These are phyloP conservation scores for Folsomia manolachei DNA, from an alignment of 2,888 invertebrate genomes.

Conservation along the genomic window DNA sequence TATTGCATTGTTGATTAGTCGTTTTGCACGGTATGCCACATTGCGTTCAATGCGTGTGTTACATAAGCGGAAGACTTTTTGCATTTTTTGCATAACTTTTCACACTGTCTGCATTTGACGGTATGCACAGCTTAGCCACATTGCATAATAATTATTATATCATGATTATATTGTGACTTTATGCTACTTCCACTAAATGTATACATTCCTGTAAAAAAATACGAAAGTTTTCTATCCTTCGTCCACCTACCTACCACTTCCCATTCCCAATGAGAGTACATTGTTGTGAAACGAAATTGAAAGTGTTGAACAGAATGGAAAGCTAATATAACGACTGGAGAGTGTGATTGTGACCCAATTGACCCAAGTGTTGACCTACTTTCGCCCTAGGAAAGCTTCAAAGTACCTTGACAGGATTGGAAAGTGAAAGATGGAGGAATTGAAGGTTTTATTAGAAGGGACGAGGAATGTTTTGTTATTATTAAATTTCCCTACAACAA, in stretches of 20 bases:
- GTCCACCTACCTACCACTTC: no score
- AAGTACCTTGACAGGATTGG: background rate
- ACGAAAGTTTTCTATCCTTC: background rate
- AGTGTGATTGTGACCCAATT: background rate
- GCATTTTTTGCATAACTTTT: background rate
- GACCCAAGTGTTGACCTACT: slow-evolving; percentile 8
- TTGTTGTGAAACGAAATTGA: slow-evolving; percentile 5
- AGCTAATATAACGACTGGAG: background rate
- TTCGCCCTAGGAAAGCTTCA: background rate
- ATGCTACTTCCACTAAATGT: no score
- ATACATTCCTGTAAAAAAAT: background rate
- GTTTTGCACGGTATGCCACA: no score
- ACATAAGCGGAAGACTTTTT: background rate
- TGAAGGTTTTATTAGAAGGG: background rate
- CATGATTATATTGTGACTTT: no score
- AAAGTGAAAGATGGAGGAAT: background rate
- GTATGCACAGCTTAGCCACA: background rate
- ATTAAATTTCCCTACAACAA: background rate
- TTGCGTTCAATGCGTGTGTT: background rate
- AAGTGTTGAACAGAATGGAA: background rate
- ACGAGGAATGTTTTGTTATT: no score
- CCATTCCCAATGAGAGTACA: background rate
- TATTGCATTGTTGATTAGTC: background rate
- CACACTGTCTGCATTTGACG: background rate
- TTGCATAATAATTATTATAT: background rate